Conservation (phyloP, 2,797 vertebrate species). For the Eulemur coronatus region DNA sequence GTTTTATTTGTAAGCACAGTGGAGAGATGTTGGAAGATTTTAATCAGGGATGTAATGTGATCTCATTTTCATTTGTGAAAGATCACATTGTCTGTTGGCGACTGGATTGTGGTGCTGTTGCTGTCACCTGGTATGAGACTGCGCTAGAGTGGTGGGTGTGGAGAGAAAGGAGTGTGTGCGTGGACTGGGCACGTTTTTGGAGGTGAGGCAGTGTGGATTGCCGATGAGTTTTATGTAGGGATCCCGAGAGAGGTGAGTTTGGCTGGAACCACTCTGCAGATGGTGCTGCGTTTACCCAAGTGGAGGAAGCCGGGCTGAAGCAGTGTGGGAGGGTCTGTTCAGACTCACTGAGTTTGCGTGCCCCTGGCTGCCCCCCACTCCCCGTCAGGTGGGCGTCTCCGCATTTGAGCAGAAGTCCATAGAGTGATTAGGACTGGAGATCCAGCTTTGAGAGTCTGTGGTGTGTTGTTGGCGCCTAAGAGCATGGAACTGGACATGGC, state of each 20-base stretch:
- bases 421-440: too few species aligned
- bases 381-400: not conserved
- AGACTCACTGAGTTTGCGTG: not conserved
- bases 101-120: not conserved
- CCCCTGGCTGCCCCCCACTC: not conserved
- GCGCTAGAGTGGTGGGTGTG: too few species aligned
- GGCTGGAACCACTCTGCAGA: not conserved
- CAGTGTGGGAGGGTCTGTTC: not conserved
- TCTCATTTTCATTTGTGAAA: not conserved
- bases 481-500: not conserved
- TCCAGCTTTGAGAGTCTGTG: not conserved
- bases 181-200: not conserved
- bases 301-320: not conserved
- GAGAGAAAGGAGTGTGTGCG: rapidly evolving
- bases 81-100: not conserved
- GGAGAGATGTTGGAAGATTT: not conserved
- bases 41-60: not conserved
- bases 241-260: not conserved
- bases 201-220: not conserved
- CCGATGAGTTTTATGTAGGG: not conserved
- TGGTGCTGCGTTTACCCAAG: rapidly evolving
- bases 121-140: not conserved
- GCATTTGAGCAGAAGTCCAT: not conserved
- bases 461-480: not conserved
- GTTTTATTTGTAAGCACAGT: not conserved